A percentile compares a stretch with the other conserved stretches of the same genome.
Evolutionary conservation across 1,140 invertebrate genomes (phyloP).

Genomic region (Acromyrmex charruanus): DNA sequence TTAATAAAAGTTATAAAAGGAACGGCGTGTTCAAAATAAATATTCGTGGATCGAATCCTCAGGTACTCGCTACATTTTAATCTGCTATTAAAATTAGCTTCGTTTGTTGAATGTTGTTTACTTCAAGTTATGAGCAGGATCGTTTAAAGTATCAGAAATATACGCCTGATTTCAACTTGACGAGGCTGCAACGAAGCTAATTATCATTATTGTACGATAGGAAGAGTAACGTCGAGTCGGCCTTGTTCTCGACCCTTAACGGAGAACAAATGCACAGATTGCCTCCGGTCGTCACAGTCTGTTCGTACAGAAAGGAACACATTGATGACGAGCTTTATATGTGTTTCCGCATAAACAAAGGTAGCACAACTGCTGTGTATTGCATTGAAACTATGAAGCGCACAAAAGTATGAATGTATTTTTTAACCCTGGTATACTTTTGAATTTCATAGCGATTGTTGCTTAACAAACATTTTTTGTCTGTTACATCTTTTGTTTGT

Average conservation of each 20-base stretch:
- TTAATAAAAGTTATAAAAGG: slow-evolving; percentile 35
- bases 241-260: slow-evolving; percentile 63
- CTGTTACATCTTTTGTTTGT: too few species aligned
- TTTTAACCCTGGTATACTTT: not conserved
- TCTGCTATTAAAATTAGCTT: slow-evolving; percentile 43
- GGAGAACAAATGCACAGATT: slow-evolving; percentile 49
- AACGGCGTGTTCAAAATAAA: slow-evolving; percentile 27
- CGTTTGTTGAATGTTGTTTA: slow-evolving; percentile 23
- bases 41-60: not conserved
- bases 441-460: not conserved
- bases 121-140: not conserved
- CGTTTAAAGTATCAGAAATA: slow-evolving; percentile 6
- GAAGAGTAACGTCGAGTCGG: slow-evolving; percentile 31
- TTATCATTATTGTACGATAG: slow-evolving; percentile 66
- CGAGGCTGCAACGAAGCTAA: slow-evolving; percentile 63
- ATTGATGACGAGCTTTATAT: slow-evolving; percentile 61
- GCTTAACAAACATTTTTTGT: not conserved
- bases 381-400: slow-evolving; percentile 68
- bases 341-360: slow-evolving; percentile 71
- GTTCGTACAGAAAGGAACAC: slow-evolving; percentile 53
- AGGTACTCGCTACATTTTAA: not conserved
- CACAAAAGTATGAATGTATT: slow-evolving; percentile 46
- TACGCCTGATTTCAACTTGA: slow-evolving; percentile 12
- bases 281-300: slow-evolving; percentile 27
- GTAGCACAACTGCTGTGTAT: slow-evolving; percentile 55